Base-by-base conservation (phyloP, 2,797 vertebrate species). In the Spea hammondii region DNA sequence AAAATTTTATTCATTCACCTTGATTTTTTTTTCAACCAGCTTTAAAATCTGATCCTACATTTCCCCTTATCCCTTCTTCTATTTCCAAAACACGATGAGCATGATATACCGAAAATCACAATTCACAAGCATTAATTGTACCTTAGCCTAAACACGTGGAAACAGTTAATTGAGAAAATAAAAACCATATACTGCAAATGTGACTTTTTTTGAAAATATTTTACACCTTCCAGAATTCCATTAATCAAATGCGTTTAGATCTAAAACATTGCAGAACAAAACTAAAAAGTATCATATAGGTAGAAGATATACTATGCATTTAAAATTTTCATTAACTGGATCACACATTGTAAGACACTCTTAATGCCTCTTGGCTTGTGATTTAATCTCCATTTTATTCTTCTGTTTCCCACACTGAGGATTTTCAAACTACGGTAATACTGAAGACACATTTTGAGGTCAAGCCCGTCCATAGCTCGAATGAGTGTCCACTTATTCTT, bases 381-480 rank as follows among this genome's bases (percentile, higher is more conserved):
- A 32, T 57, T 55, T 53, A 77, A 64, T 77, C 11, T 55, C 46
- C 17, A 70, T 76, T 65, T 17, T 51, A 17, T 68, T 10, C 64
- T 64, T 46, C 49, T 68, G 57, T 72, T 74, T 78, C 72, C 70
- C 70, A 74, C 74, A 69, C 53, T 12, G 59, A 45, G 14, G 17
- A 74, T 49, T 51, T 62, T 48, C 46, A 51, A 46, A 32, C 32
- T 32, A 32, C 32, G 1, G n/a, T 62, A 14, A 66, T 45, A 72
- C 48, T 10, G 10, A 11, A 79, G 57, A 48, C 14, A 49, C 59
- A 64, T 57, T 48, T 4, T 8, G 73, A 74, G 73, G 72, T 54
- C 66, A 4, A 32, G 62, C 70, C 51, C 49, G n/a, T 62, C 60
- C 68, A 48, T 48, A 74, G 68, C 44, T 51, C 5, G 67, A 84